A percentile compares a stretch with the other conserved stretches of the same genome.
Evolutionary conservation across 2,113 vertebrate species (phyloP).

Genomic region (Ammodytes marinus): DNA sequence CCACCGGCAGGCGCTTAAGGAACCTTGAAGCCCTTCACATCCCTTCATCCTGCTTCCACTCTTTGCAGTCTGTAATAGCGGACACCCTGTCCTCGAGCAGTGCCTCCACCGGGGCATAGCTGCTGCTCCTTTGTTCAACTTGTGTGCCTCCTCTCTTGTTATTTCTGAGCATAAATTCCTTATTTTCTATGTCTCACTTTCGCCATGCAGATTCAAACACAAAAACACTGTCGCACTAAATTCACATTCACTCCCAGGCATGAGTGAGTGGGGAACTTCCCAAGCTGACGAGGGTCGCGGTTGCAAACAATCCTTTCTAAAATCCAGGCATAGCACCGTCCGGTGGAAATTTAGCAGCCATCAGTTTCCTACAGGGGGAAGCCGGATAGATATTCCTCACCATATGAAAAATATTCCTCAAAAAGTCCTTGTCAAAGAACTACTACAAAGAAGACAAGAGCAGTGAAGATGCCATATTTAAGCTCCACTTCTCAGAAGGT

Average conservation of each 20-base stretch:
- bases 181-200: slow-evolving; percentile 42
- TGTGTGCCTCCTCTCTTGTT: slow-evolving; percentile 32
- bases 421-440: slow-evolving; percentile 16
- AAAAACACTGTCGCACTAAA: slow-evolving; percentile 42
- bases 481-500: slow-evolving; percentile 39
- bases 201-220: slow-evolving; percentile 55
- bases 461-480: slow-evolving; percentile 29
- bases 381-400: slow-evolving; percentile 49
- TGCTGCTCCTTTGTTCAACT: slow-evolving; percentile 37
- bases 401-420: slow-evolving; percentile 49
- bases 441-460: slow-evolving; percentile 17
- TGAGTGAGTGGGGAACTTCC: slow-evolving; percentile 30
- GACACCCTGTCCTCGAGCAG: slow-evolving; percentile 44
- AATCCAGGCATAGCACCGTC: slow-evolving; percentile 43
- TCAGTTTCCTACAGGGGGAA: slow-evolving; percentile 36
- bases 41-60: slow-evolving; percentile 43
- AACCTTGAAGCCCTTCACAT: slow-evolving; percentile 56
- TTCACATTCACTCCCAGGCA: slow-evolving; percentile 46
- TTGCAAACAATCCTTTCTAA: slow-evolving; percentile 53
- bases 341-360: slow-evolving; percentile 44
- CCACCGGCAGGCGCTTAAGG: slow-evolving; percentile 76
- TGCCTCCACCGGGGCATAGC: slow-evolving; percentile 67
- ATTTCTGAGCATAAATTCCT: slow-evolving; percentile 3
- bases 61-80: slow-evolving; percentile 39
- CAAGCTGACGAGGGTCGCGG: not conserved